Conservation (phyloP, 2,888 invertebrate genomes). For the Aricia artaxerxes region DNA sequence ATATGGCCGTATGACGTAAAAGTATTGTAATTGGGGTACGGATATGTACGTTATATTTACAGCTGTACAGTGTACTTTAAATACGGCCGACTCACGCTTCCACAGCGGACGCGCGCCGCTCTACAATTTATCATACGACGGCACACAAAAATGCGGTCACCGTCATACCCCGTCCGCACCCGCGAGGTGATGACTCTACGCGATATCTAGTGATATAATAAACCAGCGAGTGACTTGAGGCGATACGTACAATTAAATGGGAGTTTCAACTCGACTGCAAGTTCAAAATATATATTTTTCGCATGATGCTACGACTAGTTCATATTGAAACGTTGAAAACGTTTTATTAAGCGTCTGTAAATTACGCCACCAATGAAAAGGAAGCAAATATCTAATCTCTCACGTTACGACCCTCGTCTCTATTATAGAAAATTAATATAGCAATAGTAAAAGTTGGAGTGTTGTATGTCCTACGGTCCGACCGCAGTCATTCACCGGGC, state of each 20-base stretch:
- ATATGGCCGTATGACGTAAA: slow-evolving; percentile 4
- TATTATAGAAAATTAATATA: slow-evolving; percentile 6
- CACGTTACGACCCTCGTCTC: background rate
- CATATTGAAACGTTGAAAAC: background rate
- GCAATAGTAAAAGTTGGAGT: slow-evolving; percentile 25
- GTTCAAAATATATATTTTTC: background rate
- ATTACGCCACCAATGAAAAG: background rate
- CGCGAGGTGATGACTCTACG: slow-evolving; percentile 28
- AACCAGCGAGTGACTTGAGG: background rate
- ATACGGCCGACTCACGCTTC: background rate
- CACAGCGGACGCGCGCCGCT: slow-evolving; percentile 64
- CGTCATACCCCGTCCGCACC: slow-evolving; percentile 41
- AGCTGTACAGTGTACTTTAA: slow-evolving; percentile 6
- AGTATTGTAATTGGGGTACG: slow-evolving; percentile 6
- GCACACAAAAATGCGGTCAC: slow-evolving; percentile 71
- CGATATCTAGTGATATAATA: slow-evolving; percentile 14
- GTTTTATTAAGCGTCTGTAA: background rate
- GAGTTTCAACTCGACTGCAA: background rate
- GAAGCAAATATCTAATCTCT: background rate
- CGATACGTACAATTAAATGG: background rate
- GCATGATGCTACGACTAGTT: too few species aligned
- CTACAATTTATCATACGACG: slow-evolving; percentile 63
- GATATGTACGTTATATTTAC: slow-evolving; percentile 1
- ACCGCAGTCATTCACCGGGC: slow-evolving; percentile 3
- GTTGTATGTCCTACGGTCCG: slow-evolving; percentile 14